Conservation (phyloP, 1,140 invertebrate genomes). For the Drosophila pallidifrons region DNA sequence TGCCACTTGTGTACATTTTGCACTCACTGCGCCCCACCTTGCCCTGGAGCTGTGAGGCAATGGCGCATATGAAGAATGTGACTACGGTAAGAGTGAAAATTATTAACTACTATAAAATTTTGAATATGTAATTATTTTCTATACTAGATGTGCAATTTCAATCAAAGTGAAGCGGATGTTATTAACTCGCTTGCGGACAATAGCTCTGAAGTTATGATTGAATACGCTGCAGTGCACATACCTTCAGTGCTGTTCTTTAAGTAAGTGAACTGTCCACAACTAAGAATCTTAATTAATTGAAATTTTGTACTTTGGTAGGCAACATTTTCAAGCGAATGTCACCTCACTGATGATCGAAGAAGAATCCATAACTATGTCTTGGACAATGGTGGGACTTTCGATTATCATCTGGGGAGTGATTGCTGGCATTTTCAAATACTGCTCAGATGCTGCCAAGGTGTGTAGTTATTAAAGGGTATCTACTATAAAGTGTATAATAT, state of each 20-base stretch:
- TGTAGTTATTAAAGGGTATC: neutral
- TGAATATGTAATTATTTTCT: too few relatives aligned
- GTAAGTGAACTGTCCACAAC: constrained; percentile 33
- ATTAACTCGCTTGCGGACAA: neutral
- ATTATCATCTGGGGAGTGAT: constrained; percentile 54
- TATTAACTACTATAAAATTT: too few relatives aligned
- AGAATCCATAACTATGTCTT: constrained; percentile 35
- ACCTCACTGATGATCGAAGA: neutral
- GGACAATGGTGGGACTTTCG: constrained; percentile 37
- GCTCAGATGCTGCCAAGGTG: constrained; percentile 58
- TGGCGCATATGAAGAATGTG: neutral
- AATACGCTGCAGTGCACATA: constrained; percentile 29
- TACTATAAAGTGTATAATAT: neutral
- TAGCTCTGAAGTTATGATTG: neutral
- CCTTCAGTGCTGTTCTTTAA: constrained; percentile 70
- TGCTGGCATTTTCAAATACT: constrained; percentile 58
- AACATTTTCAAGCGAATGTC: constrained; percentile 36
- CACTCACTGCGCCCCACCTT: constrained; percentile 67
- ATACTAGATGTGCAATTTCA: constrained; percentile 42
- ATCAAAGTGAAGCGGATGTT: neutral
- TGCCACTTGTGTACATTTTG: constrained; percentile 71
- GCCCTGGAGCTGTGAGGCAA: constrained; percentile 76
- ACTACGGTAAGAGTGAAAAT: constrained; percentile 36
- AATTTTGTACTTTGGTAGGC: neutral
- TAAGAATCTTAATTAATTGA: neutral